These are phyloP conservation scores for Melikaiella ostensackeni DNA, from an alignment of 2,888 invertebrate species.

Conservation along the genomic window DNA sequence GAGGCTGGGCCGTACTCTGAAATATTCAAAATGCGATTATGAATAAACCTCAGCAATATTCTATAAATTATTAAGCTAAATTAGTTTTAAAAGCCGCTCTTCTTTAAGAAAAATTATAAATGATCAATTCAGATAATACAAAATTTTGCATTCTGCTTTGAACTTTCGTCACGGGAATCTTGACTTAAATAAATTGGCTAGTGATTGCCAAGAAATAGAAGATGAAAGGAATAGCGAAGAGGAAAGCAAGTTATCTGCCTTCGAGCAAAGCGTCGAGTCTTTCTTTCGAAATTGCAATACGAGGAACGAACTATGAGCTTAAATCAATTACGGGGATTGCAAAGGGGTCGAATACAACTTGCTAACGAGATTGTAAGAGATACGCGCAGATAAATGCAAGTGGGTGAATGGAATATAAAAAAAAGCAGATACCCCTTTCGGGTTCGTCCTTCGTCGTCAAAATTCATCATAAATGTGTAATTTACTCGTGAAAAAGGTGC, in stretches of 20 bases:
- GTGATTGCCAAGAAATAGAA: constrained; percentile 18
- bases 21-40: constrained; percentile 45
- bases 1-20: constrained; percentile 86
- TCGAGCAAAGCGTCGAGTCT: constrained; percentile 24
- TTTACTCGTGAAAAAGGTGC: not conserved
- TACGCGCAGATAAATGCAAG: constrained; percentile 34
- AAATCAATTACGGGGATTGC: constrained; percentile 43
- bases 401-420: not conserved
- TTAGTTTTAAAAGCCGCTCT: not conserved
- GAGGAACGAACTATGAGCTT: constrained; percentile 41
- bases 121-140: not conserved
- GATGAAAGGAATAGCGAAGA: constrained; percentile 30
- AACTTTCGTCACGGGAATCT: not conserved
- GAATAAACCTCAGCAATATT: not conserved
- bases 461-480: constrained; percentile 26
- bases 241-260: constrained; percentile 4
- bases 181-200: constrained; percentile 18
- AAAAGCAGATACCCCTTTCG: not conserved
- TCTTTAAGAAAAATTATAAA: not conserved
- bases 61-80: constrained; percentile 4
- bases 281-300: constrained; percentile 41
- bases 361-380: constrained; percentile 46
- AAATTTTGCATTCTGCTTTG: not conserved
- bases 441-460: constrained; percentile 3
- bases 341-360: constrained; percentile 42